These are phyloP conservation scores for Cantharis rufa DNA, from an alignment of 2,888 invertebrate species.

Conservation along the genomic window DNA sequence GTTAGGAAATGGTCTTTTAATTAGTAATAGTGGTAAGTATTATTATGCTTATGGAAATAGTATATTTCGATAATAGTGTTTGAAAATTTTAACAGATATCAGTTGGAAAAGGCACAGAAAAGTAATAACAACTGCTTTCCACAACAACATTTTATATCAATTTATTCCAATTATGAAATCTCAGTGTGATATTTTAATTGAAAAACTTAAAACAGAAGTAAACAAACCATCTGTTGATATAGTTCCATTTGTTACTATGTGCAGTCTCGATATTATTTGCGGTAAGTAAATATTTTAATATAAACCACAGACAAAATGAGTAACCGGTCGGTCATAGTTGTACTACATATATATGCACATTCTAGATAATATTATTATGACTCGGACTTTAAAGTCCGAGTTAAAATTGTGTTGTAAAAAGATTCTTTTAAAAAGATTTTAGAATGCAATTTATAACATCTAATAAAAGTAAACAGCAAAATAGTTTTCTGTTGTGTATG, in stretches of 20 bases:
- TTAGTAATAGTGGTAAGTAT: slow-evolving; percentile 8
- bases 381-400: too few species aligned
- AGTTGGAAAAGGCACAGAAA: slow-evolving; percentile 72
- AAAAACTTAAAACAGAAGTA: slow-evolving; percentile 56
- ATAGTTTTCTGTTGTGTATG: too few species aligned
- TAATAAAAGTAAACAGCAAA: too few species aligned
- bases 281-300: slow-evolving; percentile 52
- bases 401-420: too few species aligned
- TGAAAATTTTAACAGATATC: slow-evolving; percentile 44
- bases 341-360: too few species aligned
- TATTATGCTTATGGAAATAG: too few species aligned
- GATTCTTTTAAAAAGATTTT: too few species aligned
- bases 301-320: too few species aligned
- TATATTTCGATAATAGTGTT: background rate
- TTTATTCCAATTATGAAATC: slow-evolving; percentile 72
- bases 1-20: slow-evolving; percentile 51
- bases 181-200: slow-evolving; percentile 62
- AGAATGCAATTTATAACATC: too few species aligned
- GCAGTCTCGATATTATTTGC: slow-evolving; percentile 66
- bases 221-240: slow-evolving; percentile 60
- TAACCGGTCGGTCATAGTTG: too few species aligned
- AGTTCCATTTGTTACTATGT: slow-evolving; percentile 65
- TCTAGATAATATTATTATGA: too few species aligned
- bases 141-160: slow-evolving; percentile 75
- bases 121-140: slow-evolving; percentile 77